Conservation (phyloP, 2,113 vertebrate genomes). For the Gymnobelideus leadbeateri region DNA sequence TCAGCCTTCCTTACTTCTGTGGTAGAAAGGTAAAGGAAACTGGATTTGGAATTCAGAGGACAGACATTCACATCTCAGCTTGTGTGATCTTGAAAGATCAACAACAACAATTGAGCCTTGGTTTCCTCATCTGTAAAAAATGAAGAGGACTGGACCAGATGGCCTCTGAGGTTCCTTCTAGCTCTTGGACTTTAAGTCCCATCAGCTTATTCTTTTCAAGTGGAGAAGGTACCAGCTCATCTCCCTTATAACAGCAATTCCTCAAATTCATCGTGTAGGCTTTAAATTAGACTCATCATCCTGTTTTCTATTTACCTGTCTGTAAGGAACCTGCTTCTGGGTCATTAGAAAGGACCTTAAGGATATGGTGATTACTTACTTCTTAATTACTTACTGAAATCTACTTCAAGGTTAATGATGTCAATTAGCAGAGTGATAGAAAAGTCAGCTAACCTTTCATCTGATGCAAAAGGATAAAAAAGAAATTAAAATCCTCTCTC, state of each 20-base stretch:
- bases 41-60: background rate
- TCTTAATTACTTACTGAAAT: conserved; percentile 53
- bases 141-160: background rate
- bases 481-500: conserved; percentile 27
- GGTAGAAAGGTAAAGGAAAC: background rate
- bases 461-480: background rate
- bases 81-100: background rate
- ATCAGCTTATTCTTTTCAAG: background rate
- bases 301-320: conserved; percentile 41
- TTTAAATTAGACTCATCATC: background rate
- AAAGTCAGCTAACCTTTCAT: conserved; percentile 59
- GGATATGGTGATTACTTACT: conserved; percentile 11
- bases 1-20: background rate
- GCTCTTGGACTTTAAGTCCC: background rate
- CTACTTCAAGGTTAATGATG: conserved; percentile 44
- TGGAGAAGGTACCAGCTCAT: conserved; percentile 6
- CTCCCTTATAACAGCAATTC: conserved; percentile 22
- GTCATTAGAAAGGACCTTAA: conserved; percentile 14
- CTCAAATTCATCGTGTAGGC: background rate
- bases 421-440: conserved; percentile 27
- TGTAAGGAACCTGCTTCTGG: background rate
- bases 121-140: background rate
- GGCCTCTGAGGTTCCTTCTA: background rate
- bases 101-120: background rate
- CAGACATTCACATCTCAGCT: background rate